Evolutionary conservation across 2,113 vertebrate species (phyloP).

Genomic region (Podarcis raffonei): DNA sequence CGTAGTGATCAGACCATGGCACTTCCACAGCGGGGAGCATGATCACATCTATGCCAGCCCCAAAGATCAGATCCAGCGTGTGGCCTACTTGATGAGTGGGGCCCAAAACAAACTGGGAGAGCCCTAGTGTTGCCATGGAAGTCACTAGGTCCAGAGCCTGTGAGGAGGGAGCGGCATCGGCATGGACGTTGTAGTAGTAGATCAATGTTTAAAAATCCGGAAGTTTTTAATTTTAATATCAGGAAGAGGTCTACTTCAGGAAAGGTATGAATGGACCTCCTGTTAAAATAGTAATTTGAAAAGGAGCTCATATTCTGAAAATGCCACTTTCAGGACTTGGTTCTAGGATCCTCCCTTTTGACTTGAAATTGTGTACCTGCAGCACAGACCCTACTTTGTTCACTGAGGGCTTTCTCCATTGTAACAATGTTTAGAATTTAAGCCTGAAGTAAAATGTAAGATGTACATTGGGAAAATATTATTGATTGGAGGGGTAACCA

Average conservation of each 20-base stretch:
- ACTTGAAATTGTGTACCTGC: background rate
- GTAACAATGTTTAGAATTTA: background rate
- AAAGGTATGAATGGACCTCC: background rate
- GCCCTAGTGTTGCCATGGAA: too few species aligned
- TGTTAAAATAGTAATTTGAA: background rate
- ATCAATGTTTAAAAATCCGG: background rate
- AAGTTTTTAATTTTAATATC: background rate
- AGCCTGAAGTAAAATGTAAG: too few species aligned
- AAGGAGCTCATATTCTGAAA: background rate
- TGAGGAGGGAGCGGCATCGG: too few species aligned
- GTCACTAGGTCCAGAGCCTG: too few species aligned
- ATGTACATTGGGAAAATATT: background rate
- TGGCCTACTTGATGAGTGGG: too few species aligned
- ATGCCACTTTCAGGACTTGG: background rate
- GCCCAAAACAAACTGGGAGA: too few species aligned
- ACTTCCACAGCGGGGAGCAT: too few species aligned
- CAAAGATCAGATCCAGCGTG: too few species aligned
- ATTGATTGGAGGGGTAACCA: background rate
- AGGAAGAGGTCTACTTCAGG: background rate
- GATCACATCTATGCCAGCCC: too few species aligned
- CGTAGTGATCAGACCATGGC: too few species aligned
- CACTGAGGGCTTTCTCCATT: background rate
- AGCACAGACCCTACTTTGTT: background rate
- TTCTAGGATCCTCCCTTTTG: background rate
- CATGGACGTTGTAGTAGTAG: too few species aligned